These are phyloP conservation scores for Dasypogon diadema DNA, from an alignment of 2,888 invertebrate species.

Conservation along the genomic window DNA sequence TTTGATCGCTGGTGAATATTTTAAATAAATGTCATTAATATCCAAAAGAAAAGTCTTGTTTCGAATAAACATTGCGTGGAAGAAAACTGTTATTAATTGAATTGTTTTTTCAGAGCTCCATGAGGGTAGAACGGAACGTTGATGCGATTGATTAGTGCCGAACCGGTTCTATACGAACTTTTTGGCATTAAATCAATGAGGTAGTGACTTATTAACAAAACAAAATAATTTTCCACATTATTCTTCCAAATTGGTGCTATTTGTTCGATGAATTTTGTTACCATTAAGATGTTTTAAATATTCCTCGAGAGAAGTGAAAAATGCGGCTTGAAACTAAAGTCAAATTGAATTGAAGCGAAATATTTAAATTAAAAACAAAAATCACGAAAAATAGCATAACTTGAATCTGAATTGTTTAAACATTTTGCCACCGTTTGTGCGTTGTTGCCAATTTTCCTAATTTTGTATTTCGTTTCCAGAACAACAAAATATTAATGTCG, in stretches of 20 bases:
- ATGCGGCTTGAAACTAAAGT: too few species aligned
- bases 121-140: constrained; percentile 3
- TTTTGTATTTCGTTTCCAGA: constrained; percentile 46
- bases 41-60: constrained; percentile 30
- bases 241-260: constrained; percentile 41
- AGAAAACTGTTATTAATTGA: constrained; percentile 22
- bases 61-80: constrained; percentile 2
- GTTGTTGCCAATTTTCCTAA: constrained; percentile 9
- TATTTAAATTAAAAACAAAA: constrained; percentile 46
- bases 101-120: constrained; percentile 42
- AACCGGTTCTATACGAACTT: constrained; percentile 31
- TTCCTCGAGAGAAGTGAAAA: too few species aligned
- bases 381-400: constrained; percentile 42
- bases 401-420: constrained; percentile 29
- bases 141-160: constrained; percentile 53
- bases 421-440: constrained; percentile 2
- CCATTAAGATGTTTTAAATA: too few species aligned
- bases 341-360: too few species aligned
- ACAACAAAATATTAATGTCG: constrained; percentile 33
- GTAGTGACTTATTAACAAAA: constrained; percentile 54
- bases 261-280: constrained; percentile 43
- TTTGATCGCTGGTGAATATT: constrained; percentile 37
- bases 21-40: constrained; percentile 45
- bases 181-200: constrained; percentile 55
- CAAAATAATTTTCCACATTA: constrained; percentile 36